Evolutionary conservation across 2,797 vertebrate species (phyloP), one percentile per base, ranked within the genome.

Genomic region (Manis javanica): DNA sequence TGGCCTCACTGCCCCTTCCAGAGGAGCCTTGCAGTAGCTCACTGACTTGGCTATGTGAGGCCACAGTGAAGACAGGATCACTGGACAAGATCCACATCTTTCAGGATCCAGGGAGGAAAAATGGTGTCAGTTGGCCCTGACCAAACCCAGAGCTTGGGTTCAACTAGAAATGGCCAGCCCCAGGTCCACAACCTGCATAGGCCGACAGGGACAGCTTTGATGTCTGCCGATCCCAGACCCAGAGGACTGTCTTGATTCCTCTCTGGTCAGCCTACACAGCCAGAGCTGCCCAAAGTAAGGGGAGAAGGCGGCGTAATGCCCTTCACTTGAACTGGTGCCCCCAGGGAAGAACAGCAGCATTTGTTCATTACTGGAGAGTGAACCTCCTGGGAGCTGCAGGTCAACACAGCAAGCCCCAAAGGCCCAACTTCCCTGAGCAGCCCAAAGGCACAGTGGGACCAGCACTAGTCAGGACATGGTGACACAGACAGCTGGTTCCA

Each of bases 41-140:
- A 29, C 21, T 55, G n/a, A 66, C 68, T 10, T 46, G 57, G 23
- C 29, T 55, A 3, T 53, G 16, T 81, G 26, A 82, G 61, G 11
- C 23, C 61, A 82, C 3, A 51, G 10, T 18, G n/a, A 92, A 88
- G 46, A 94, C 7, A 69, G 72, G n/a, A 31, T 42, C 19, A 93
- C 11, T 29, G 31, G 31, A 85, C 77, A 92, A 82, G 82, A 82
- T 8, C 26, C 1, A 2, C 24, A 57, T 75, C 74, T 91, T 59
- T 37, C 15, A 91, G 79, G 69, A 94, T 87, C 49, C 49, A 89
- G 39, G 39, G 75, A 71, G 81, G 42, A 90, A 82, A 96, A 95
- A 71, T 24, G n/a, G n/a, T 69, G 10, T 84, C 75, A 53, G 14
- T 7, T 34, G 23, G 63, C 90, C 71, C 55, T 84, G 26, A 81